Conservation (phyloP, 2,113 vertebrate species). For the Pachypanchax playfairii region DNA sequence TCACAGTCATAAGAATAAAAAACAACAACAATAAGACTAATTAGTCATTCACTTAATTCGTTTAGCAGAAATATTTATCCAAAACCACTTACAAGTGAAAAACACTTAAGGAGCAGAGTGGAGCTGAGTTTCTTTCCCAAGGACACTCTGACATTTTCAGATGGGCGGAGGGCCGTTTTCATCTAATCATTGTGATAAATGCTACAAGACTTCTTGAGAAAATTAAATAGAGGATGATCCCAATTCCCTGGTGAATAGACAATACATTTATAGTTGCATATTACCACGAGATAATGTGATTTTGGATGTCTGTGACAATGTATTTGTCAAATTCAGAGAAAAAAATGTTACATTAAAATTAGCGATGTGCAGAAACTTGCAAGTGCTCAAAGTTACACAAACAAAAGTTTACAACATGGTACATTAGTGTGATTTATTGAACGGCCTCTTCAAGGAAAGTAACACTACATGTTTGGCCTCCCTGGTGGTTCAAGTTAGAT, state of each 20-base stretch:
- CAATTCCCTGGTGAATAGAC: not conserved
- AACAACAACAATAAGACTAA: not conserved
- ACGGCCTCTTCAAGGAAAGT: too few relatives aligned
- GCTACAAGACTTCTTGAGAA: not conserved
- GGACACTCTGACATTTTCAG: not conserved
- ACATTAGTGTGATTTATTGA: too few relatives aligned
- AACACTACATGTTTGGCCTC: too few relatives aligned
- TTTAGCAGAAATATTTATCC: not conserved
- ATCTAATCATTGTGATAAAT: slow-evolving; percentile 6
- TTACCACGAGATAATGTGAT: not conserved
- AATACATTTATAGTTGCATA: not conserved
- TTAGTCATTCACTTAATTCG: not conserved
- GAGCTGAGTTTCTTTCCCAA: not conserved
- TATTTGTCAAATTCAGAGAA: not conserved
- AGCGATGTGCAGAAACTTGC: too few relatives aligned
- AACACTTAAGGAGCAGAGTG: not conserved
- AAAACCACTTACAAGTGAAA: not conserved
- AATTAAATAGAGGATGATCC: not conserved
- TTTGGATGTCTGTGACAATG: not conserved
- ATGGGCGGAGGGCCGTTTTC: not conserved
- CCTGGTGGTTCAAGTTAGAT: too few relatives aligned
- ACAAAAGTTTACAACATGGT: too few relatives aligned
- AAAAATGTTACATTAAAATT: not conserved
- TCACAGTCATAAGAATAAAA: not conserved
- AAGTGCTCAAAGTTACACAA: not conserved